Evolutionary conservation across 1,140 invertebrate species (phyloP).

Genomic region (Glomeris maerens): DNA sequence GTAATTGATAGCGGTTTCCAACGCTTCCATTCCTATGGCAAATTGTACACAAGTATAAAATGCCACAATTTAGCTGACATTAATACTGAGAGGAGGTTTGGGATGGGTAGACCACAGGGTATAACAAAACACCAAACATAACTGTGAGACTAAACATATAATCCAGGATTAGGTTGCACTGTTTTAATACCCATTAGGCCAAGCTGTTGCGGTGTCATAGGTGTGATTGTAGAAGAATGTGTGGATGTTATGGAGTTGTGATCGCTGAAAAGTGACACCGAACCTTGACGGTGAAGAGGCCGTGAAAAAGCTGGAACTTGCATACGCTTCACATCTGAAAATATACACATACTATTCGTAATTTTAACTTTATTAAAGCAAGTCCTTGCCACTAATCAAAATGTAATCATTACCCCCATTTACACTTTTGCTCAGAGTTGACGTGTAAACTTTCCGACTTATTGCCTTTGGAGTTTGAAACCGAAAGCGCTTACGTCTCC

Average conservation of each 20-base stretch:
- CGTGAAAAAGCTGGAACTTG: slow-evolving; percentile 15
- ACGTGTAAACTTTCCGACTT: too few species aligned
- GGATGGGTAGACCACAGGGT: too few species aligned
- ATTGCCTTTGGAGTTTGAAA: too few species aligned
- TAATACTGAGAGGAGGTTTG: too few species aligned
- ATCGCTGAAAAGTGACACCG: slow-evolving; percentile 24
- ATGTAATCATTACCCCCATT: slow-evolving; percentile 6
- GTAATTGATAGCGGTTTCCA: slow-evolving; percentile 74
- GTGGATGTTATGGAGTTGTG: slow-evolving; percentile 20
- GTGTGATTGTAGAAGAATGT: slow-evolving; percentile 22
- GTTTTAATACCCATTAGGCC: slow-evolving; percentile 28
- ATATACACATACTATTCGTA: neutral
- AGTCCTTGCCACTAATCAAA: too few species aligned
- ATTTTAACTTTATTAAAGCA: slow-evolving; percentile 8
- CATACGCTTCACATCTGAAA: slow-evolving; percentile 9
- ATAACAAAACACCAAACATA: neutral
- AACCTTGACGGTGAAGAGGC: slow-evolving; percentile 19
- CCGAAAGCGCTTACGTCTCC: too few species aligned
- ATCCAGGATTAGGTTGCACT: neutral
- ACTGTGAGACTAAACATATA: slow-evolving; percentile 7
- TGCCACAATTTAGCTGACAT: neutral
- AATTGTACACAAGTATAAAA: neutral
- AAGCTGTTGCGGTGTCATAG: slow-evolving; percentile 25
- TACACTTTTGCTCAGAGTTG: too few species aligned
- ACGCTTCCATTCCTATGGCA: slow-evolving; percentile 64